Conservation (phyloP, 92 coral and sea anemone species). For the Zoanthus gigantus region DNA sequence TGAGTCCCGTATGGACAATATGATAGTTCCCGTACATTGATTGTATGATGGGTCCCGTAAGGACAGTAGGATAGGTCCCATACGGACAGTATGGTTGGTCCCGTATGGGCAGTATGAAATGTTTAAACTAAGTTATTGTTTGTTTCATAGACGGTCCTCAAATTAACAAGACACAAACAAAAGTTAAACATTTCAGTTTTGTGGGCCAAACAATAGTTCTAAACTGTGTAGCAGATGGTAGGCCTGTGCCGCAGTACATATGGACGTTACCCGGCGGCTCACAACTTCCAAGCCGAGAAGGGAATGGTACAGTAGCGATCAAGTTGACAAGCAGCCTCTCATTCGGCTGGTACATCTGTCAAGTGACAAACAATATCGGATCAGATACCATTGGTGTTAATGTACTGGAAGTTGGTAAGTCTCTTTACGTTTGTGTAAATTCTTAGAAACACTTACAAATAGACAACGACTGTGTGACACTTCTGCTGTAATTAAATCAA, state of each 20-base stretch:
- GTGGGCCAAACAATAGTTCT: conserved; percentile 59
- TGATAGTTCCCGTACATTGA: neutral
- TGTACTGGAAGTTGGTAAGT: conserved; percentile 89
- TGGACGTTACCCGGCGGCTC: conserved; percentile 77
- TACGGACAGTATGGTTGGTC: neutral
- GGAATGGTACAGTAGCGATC: conserved; percentile 62
- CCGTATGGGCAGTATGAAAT: neutral
- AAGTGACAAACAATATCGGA: conserved; percentile 74
- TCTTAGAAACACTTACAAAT: too few species aligned
- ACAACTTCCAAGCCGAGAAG: conserved; percentile 51
- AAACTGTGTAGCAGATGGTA: conserved; percentile 80
- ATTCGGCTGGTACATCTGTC: conserved; percentile 86
- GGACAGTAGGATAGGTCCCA: too few species aligned
- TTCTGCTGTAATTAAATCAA: too few species aligned
- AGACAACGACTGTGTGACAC: too few species aligned
- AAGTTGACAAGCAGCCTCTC: conserved; percentile 55
- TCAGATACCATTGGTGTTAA: conserved; percentile 62
- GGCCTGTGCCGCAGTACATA: conserved; percentile 81
- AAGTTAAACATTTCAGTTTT: conserved; percentile 60
- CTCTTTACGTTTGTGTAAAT: neutral
- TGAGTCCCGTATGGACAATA: too few species aligned
- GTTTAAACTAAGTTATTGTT: neutral
- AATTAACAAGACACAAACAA: conserved; percentile 79
- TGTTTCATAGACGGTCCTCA: conserved; percentile 75
- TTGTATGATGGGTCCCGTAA: too few species aligned